Conservation (phyloP, 2,888 invertebrate species). For the Trachelus iudaicus region DNA sequence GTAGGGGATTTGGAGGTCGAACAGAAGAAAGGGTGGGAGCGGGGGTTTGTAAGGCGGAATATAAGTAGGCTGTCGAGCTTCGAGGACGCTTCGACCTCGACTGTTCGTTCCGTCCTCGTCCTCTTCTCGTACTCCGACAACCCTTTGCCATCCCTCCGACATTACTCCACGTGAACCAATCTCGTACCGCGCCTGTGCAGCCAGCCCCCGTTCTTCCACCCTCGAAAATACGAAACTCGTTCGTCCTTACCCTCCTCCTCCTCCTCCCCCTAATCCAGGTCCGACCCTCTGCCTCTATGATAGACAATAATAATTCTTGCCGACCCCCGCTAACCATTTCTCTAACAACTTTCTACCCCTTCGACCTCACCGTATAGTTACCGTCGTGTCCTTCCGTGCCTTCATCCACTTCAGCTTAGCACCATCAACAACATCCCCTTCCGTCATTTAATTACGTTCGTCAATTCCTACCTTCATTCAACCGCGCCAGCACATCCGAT, state of each 20-base stretch:
- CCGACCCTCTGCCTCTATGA: no score
- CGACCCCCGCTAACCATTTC: background rate
- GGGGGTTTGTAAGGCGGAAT: background rate
- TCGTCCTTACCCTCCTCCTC: no score
- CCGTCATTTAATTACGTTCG: constrained; percentile 21
- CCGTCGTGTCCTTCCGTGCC: no score
- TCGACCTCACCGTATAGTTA: background rate
- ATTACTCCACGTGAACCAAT: no score
- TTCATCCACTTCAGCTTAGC: background rate
- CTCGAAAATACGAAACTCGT: background rate
- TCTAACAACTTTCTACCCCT: background rate
- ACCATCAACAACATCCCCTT: constrained; percentile 8
- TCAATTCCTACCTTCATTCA: constrained; percentile 15
- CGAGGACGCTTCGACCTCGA: constrained; percentile 35
- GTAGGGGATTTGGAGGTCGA: background rate
- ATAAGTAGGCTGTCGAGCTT: constrained; percentile 14
- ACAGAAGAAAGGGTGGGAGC: background rate
- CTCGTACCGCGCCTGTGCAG: no score
- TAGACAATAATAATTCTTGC: no score
- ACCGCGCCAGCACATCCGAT: no score
- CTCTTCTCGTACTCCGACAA: constrained; percentile 28
- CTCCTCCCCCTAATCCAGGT: no score
- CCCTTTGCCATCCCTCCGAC: constrained; percentile 15
- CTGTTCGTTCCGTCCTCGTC: constrained; percentile 36
- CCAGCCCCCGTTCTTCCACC: background rate